Conservation (phyloP, 2,113 vertebrate species). For the human (Homo sapiens) region GRCh38 chr4:916501-917000, state of each 20-base stretch:
- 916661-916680: neutral
- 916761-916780: neutral
- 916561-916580: neutral
- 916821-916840: neutral
- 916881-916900: fast-evolving
- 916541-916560: neutral
- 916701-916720: neutral
- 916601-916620: neutral
- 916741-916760: too few relatives aligned
- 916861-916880: neutral
- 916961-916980: fast-evolving
- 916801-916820: neutral
- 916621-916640: neutral
- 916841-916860: neutral
- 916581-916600: neutral
- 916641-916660: fast-evolving
- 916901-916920: fast-evolving
- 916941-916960: fast-evolving
- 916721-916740: fast-evolving
- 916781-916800: neutral
- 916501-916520: too few relatives aligned
- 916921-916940: fast-evolving
- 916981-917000: neutral
- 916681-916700: neutral
- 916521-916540: neutral